Base-by-base conservation (phyloP, 2,113 vertebrate genomes). In the Ancistrus triradiatus region DNA sequence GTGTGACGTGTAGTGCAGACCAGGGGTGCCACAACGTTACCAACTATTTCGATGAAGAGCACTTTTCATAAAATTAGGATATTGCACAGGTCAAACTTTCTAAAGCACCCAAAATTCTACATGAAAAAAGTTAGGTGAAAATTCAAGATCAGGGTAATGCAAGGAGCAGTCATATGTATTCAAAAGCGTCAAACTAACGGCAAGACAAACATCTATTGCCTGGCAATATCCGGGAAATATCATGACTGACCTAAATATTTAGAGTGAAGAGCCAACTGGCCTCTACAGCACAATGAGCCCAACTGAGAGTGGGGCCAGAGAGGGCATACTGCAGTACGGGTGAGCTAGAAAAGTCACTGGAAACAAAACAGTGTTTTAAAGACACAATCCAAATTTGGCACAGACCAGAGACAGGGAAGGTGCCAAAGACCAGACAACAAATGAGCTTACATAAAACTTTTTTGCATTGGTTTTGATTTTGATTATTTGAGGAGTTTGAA, bases 221-320 rank as follows among this genome's bases (percentile, higher is more conserved):
- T 6, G n/a, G 48, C 50, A n/a, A n/a, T n/a, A n/a, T n/a, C n/a
- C n/a, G n/a, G n/a, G n/a, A n/a, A n/a, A n/a, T n/a, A n/a, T 37
- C 63, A 66, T 44, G 27, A 35, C 50, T 70, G 72, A 66, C 74
- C 69, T 66, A 73, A 73, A 74, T 74, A 77, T 65, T 31, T 46
- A 44, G 60, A 22, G 69, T 59, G n/a, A n/a, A 1, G 2, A 10
- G 61, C 68, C 77, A 76, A 40, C 28, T 64, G 51, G 22, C 61
- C 35, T 51, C 53, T 42, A 31, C 27, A 48, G 18, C 40, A 72
- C 66, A 76, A 58, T 58, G 53, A 48, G 35, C 46, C 43, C 40
- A 50, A 27, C 25, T 48, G 50, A 25, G 38, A 68, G 38, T n/a
- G 63, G 18, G 21, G 51, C 47, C 51, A 52, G 9, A 15, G 42